Evolutionary conservation across 2,888 invertebrate genomes (phyloP).

Genomic region (Parelbella ahira): DNA sequence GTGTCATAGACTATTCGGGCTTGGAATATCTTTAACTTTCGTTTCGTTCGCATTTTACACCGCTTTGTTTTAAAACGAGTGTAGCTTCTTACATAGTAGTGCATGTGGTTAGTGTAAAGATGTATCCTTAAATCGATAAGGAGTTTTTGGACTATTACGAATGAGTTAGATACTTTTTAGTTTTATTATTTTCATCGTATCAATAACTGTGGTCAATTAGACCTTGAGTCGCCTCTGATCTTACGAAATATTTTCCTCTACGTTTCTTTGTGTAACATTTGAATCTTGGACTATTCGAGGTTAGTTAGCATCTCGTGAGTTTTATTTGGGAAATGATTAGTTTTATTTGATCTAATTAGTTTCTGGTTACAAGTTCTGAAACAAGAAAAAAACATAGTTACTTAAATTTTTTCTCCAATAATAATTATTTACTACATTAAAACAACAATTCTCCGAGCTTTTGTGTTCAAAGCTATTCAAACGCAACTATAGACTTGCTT

Average conservation of each 20-base stretch:
- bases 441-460: slow-evolving; percentile 41
- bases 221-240: slow-evolving; percentile 52
- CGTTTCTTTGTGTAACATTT: slow-evolving; percentile 45
- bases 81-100: slow-evolving; percentile 40
- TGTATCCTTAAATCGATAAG: no score
- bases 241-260: slow-evolving; percentile 54
- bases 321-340: not conserved
- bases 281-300: slow-evolving; percentile 26
- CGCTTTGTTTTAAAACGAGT: slow-evolving; percentile 53
- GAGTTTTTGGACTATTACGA: no score
- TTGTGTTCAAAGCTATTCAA: slow-evolving; percentile 52
- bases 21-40: no score
- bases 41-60: slow-evolving; percentile 33
- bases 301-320: not conserved
- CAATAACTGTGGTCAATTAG: slow-evolving; percentile 45
- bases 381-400: slow-evolving; percentile 4
- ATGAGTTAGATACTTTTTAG: no score
- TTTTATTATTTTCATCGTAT: slow-evolving; percentile 48
- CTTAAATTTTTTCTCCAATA: not conserved
- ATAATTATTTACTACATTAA: slow-evolving; percentile 8
- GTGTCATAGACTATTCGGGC: slow-evolving; percentile 36
- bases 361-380: slow-evolving; percentile 3
- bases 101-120: slow-evolving; percentile 48
- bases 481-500: slow-evolving; percentile 55
- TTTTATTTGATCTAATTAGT: slow-evolving; percentile 7